Evolutionary conservation across 2,797 vertebrate genomes (phyloP).

Genomic region (Microchirus variegatus): DNA sequence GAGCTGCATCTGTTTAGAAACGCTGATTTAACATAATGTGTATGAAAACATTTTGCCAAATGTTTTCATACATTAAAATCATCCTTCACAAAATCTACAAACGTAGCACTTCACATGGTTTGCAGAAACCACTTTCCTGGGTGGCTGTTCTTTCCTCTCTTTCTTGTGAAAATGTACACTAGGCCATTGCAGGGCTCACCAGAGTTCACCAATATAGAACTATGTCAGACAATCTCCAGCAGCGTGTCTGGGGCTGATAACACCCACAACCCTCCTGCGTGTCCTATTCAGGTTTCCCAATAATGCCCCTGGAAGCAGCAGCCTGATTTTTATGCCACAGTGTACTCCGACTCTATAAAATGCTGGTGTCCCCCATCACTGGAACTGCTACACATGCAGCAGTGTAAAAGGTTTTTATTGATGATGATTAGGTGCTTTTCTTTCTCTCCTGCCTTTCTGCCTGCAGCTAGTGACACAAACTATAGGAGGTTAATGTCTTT

Average conservation of each 20-base stretch:
- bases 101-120: too few relatives aligned
- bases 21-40: too few relatives aligned
- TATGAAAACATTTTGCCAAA: too few relatives aligned
- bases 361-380: conserved; percentile 59
- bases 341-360: conserved; percentile 68
- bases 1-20: too few relatives aligned
- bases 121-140: too few relatives aligned
- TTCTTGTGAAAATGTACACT: conserved; percentile 28
- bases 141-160: too few relatives aligned
- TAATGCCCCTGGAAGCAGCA: conserved; percentile 31
- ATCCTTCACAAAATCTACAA: too few relatives aligned
- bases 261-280: conserved; percentile 38
- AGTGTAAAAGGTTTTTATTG: conserved; percentile 53
- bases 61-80: too few relatives aligned
- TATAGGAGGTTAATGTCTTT: conserved; percentile 51
- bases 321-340: conserved; percentile 61
- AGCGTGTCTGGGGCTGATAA: conserved; percentile 50
- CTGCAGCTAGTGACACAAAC: conserved; percentile 47
- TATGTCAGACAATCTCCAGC: conserved; percentile 38
- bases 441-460: conserved; percentile 35
- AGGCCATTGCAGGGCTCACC: not conserved
- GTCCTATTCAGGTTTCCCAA: conserved; percentile 51
- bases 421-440: conserved; percentile 55
- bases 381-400: conserved; percentile 46
- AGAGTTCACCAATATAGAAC: conserved; percentile 35